Percentiles rank a stretch among this genome's conserved stretches.
These are phyloP conservation scores for Protula sp. DNA, from an alignment of 2,888 invertebrate genomes.

Conservation along the genomic window DNA sequence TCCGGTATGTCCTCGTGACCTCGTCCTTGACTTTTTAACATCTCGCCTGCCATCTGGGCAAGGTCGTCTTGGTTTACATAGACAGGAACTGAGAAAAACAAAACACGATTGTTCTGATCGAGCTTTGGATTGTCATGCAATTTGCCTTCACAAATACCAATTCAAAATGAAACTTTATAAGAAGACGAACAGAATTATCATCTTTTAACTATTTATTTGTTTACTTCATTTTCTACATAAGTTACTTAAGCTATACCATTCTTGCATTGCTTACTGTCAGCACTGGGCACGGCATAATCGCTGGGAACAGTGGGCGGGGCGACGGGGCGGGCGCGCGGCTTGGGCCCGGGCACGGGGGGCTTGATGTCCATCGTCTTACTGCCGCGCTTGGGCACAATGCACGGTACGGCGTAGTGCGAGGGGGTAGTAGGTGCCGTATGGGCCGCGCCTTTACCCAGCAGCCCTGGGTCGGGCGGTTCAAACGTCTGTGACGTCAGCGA, in stretches of 20 bases:
- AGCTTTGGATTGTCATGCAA: too few relatives aligned
- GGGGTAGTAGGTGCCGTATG: not conserved
- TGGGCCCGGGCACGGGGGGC: not conserved
- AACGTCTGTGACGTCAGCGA: constrained; percentile 83
- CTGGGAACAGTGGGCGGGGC: not conserved
- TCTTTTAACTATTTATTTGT: too few relatives aligned
- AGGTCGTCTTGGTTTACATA: not conserved
- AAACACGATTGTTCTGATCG: too few relatives aligned
- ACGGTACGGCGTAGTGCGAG: not conserved
- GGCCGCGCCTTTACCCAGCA: not conserved
- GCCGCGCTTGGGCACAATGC: not conserved
- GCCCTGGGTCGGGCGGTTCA: constrained; percentile 64
- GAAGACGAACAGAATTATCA: too few relatives aligned
- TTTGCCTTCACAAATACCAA: too few relatives aligned
- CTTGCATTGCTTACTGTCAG: too few relatives aligned
- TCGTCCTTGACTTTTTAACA: not conserved
- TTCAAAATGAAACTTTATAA: too few relatives aligned
- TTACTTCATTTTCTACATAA: too few relatives aligned
- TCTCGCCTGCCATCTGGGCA: not conserved
- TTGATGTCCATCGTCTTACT: not conserved
- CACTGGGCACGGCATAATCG: too few relatives aligned
- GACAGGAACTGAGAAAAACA: too few relatives aligned
- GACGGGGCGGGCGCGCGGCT: not conserved
- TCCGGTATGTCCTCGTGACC: not conserved
- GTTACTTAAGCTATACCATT: too few relatives aligned